These are phyloP conservation scores for Sebastes ruberrimus DNA, from an alignment of 2,797 vertebrate species.

Conservation along the genomic window DNA sequence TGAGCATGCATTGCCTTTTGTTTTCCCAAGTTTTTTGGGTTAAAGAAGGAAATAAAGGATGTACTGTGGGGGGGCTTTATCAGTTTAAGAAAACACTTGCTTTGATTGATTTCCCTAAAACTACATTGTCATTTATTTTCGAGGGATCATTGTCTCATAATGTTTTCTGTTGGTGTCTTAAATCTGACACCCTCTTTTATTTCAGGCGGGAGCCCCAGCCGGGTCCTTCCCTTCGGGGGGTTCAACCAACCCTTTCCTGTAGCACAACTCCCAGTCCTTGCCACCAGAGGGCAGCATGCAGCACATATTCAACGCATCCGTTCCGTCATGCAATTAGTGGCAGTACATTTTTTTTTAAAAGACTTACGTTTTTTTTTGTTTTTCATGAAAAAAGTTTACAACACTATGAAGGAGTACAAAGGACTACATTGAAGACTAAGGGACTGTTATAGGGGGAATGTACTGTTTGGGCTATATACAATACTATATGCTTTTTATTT, in stretches of 20 bases:
- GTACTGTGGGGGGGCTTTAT: not conserved
- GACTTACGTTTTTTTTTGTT: slow-evolving; percentile 58
- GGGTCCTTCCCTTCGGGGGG: slow-evolving; percentile 91
- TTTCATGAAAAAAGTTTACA: slow-evolving; percentile 74
- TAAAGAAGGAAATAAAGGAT: not conserved
- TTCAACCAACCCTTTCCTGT: slow-evolving; percentile 98
- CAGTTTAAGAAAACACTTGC: not conserved
- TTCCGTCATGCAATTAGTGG: slow-evolving; percentile 89
- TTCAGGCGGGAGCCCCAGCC: slow-evolving; percentile 90
- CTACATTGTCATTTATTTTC: not conserved
- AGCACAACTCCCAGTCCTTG: slow-evolving; percentile 81
- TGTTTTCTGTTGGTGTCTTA: not conserved
- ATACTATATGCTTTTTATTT: slow-evolving; percentile 74
- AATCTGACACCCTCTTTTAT: not conserved
- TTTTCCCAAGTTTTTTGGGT: not conserved
- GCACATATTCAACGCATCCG: slow-evolving; percentile 91
- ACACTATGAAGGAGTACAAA: slow-evolving; percentile 77
- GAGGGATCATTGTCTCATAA: not conserved
- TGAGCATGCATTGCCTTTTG: slow-evolving; percentile 69
- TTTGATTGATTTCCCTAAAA: not conserved
- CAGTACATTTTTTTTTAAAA: slow-evolving; percentile 81
- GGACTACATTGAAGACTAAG: slow-evolving; percentile 67
- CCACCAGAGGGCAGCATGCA: slow-evolving; percentile 86
- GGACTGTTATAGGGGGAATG: slow-evolving; percentile 61
- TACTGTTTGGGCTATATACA: slow-evolving; percentile 74